phyloP scores from a whole-genome alignment of 2,797 vertebrate species.

The Sarcophilus harrisii region DNA sequence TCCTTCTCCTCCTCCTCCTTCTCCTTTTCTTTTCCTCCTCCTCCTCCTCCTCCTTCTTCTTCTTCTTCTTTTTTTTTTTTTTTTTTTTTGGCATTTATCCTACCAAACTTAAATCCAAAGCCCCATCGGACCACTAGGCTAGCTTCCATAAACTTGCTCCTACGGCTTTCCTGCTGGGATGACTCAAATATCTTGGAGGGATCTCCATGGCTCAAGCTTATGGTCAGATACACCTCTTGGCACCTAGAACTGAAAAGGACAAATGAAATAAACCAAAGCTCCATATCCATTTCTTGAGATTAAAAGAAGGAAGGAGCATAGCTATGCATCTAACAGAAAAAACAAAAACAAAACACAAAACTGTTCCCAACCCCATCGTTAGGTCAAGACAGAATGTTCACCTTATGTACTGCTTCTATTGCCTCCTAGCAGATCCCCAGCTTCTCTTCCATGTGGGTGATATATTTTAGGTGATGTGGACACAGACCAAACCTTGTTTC shows the following conservation, averaged over 20 bases:
- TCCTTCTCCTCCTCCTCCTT: too few species aligned
- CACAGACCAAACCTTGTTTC: neutral
- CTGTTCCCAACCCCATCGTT: neutral
- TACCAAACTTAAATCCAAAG: neutral
- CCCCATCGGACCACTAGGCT: neutral
- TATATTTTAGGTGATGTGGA: neutral
- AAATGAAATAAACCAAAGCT: neutral
- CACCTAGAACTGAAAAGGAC: neutral
- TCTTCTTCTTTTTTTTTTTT: too few species aligned
- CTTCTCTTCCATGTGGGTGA: neutral
- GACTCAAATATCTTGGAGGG: neutral
- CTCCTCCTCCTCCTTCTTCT: too few species aligned
- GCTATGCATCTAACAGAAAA: neutral
- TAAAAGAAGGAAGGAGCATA: neutral
- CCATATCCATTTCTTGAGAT: neutral
- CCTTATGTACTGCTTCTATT: neutral
- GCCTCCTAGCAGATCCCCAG: neutral
- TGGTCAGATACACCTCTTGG: neutral
- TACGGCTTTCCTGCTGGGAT: neutral
- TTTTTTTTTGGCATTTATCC: neutral
- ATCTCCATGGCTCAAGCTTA: neutral
- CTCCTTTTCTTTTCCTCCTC: too few species aligned
- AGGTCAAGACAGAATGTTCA: neutral
- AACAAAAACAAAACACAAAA: neutral
- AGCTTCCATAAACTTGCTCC: neutral